Base-by-base conservation (phyloP, 2,797 vertebrate genomes). In the Poecilia wingei region DNA sequence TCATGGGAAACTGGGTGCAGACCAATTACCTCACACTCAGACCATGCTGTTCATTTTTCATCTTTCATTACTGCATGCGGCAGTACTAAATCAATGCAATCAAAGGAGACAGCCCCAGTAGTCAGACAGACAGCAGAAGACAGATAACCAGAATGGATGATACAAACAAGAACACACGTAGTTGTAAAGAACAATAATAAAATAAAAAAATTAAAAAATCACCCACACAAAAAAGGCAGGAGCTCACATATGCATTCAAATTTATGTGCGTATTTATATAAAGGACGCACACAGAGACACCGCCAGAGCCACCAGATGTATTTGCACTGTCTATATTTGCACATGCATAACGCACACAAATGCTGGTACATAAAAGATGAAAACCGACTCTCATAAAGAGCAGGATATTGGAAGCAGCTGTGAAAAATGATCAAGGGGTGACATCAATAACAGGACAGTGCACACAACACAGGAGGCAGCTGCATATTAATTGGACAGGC, bases 391-490 rank as follows among this genome's bases (percentile, higher is more conserved):
- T 90, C 88, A 92, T 95, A 93, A 95, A 95, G 88, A 93, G 78
- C 91, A 93, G 93, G 93, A 94, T 94, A 94, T 94, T 93, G 90
- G 84, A 92, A 75, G 87, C 89, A 91, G 92, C 89, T 91, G 88
- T 90, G 89, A 91, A 91, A 92, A 92, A 92, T 91, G 88, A 94
- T 94, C 93, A 94, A 95, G 92, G 92, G 90, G 83, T 87, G 90
- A 92, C 93, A 95, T 95, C 92, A 94, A 93, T 93, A 90, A 88
- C 84, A 84, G 84, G 86, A 92, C 71, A 77, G 88, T 83, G 82
- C 83, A 88, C 79, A 89, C 85, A 85, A 86, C 87, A 90, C 83
- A 84, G 82, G 81, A 90, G 84, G 61, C 88, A 93, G 92, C 92
- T 94, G 93, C 87, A 93, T 90, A 84, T 90, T 93, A 93, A 94